These are phyloP conservation scores for Empidonax alnorum DNA, from an alignment of 2,113 vertebrate genomes.

Conservation along the genomic window DNA sequence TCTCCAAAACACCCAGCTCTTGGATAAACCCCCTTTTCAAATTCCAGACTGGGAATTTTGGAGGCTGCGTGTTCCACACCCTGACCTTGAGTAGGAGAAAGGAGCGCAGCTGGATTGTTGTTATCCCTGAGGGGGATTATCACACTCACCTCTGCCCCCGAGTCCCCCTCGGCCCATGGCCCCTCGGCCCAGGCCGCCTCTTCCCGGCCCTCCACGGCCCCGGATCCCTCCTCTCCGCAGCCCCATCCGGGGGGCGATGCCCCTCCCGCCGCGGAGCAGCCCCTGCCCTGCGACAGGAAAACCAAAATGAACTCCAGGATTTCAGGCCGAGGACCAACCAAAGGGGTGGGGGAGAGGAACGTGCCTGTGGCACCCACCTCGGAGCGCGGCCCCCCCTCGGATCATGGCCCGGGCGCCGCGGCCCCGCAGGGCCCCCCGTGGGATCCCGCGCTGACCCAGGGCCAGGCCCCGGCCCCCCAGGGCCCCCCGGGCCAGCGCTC, in stretches of 20 bases:
- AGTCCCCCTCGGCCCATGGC: slow-evolving; percentile 82
- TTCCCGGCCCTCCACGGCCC: slow-evolving; percentile 84
- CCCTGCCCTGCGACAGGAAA: slow-evolving; percentile 37
- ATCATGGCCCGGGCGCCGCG: slow-evolving; percentile 83
- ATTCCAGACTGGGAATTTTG: neutral
- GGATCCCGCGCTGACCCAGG: slow-evolving; percentile 86
- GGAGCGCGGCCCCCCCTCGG: slow-evolving; percentile 85
- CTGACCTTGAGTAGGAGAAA: fast-evolving
- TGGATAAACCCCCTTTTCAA: neutral
- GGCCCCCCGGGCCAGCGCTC: slow-evolving; percentile 81
- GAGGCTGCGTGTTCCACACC: fast-evolving
- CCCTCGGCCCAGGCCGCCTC: slow-evolving; percentile 81
- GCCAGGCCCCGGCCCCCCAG: slow-evolving; percentile 80
- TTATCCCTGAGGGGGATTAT: neutral
- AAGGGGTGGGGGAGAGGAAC: too few species aligned
- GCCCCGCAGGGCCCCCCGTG: slow-evolving; percentile 84
- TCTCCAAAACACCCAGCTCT: too few species aligned
- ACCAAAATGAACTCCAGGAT: fast-evolving
- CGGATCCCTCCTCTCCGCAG: slow-evolving; percentile 84
- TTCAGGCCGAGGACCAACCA: fast-evolving
- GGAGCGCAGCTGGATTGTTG: neutral
- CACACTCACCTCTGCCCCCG: slow-evolving; percentile 82
- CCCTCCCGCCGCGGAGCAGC: slow-evolving; percentile 87
- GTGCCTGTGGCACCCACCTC: slow-evolving; percentile 74
- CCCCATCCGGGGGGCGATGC: slow-evolving; percentile 83